These are phyloP conservation scores for Drosophila tani DNA, from an alignment of 1,140 invertebrate genomes.

Conservation along the genomic window DNA sequence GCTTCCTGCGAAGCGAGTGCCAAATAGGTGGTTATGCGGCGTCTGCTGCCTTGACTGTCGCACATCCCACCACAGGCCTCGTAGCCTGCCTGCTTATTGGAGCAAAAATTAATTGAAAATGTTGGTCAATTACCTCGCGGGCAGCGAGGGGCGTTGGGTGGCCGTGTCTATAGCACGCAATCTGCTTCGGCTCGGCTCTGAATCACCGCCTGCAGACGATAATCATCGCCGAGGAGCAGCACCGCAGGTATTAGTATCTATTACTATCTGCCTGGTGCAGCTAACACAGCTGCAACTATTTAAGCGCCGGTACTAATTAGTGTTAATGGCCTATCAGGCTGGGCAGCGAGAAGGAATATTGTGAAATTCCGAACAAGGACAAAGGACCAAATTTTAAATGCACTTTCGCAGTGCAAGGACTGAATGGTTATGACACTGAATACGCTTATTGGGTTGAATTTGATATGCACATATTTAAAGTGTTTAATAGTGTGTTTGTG, in stretches of 20 bases:
- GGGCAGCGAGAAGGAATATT: slow-evolving; percentile 11
- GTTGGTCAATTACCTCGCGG: slow-evolving; percentile 80
- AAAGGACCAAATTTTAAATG: slow-evolving; percentile 12
- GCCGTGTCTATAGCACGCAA: slow-evolving; percentile 24
- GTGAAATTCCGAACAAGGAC: background rate
- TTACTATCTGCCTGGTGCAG: slow-evolving; percentile 37
- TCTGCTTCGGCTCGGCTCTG: slow-evolving; percentile 27
- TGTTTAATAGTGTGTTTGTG: background rate
- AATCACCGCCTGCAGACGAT: slow-evolving; percentile 32
- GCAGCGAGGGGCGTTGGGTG: slow-evolving; percentile 2
- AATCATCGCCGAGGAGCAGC: slow-evolving; percentile 45
- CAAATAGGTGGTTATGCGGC: slow-evolving; percentile 1
- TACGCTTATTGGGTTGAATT: background rate
- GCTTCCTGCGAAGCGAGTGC: slow-evolving; percentile 5
- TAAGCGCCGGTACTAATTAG: slow-evolving; percentile 58
- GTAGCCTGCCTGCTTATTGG: slow-evolving; percentile 75
- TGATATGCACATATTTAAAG: too few relatives aligned
- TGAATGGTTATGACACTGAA: background rate
- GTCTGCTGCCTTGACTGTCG: slow-evolving; percentile 1
- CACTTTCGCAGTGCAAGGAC: slow-evolving; percentile 6
- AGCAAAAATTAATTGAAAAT: slow-evolving; percentile 84
- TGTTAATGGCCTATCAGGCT: slow-evolving; percentile 64
- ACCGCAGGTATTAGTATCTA: slow-evolving; percentile 48
- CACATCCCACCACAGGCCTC: slow-evolving; percentile 8
- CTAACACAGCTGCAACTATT: slow-evolving; percentile 43